Base-by-base conservation (phyloP, 2,888 invertebrate genomes). In the Argyresthia goedartella region DNA sequence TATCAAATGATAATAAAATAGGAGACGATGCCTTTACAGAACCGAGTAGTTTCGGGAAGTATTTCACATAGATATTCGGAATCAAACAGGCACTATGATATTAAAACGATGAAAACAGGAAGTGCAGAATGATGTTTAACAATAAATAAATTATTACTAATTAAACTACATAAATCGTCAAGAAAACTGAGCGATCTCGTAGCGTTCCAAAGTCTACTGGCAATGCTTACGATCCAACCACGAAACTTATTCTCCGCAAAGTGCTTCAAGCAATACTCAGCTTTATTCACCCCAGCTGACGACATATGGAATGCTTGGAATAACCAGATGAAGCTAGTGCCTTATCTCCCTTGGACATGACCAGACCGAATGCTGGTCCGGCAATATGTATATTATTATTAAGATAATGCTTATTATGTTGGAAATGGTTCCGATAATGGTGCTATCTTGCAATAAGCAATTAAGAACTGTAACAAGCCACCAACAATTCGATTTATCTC, bases 371-470 rank as follows among this genome's bases (percentile, higher is more conserved):
- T 74, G 75, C 69, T 65, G 25, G 25, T 25, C 41, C 46, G 42
- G 48, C 62, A 71, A 68, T 74, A 36, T 36, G 9, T 75, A 76
- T 85, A 81, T 85, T 85, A 80, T 85, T 85, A 76, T 82, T 79
- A 73, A 77, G 85, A 85, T 85, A 85, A 84, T 80, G 70, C 74
- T 81, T 82, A 81, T 82, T 84, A 82, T 81, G 80, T 80, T 81
- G 75, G 75, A 76, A 81, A 81, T 81, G 77, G 73, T 75, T 57
- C 65, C 71, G 82, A 84, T 85, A 84, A 76, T 71, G 78, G 61
- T 68, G 69, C 63, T 81, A 82, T 81, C 84, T 72, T 72, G 79
- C 79, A 73, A 74, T 74, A 67, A 71, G 76, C 67, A 84, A 85
- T 82, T 84, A 84, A 81, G 76, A 79, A 79, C 69, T 73, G 77